phyloP scores from a whole-genome alignment of 2,797 vertebrate species.

The Protosalanx chinensis region DNA sequence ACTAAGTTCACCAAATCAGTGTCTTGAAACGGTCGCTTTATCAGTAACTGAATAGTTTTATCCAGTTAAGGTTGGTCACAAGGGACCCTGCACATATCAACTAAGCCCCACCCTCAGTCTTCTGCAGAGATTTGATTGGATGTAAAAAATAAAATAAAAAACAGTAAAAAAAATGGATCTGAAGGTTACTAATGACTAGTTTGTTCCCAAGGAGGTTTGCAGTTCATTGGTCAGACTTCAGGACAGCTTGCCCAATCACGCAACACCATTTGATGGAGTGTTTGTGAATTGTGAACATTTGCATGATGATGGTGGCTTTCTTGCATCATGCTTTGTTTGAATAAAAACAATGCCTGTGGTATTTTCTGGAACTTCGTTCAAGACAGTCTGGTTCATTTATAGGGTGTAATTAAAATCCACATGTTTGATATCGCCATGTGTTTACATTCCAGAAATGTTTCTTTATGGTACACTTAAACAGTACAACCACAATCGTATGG shows the following conservation, averaged over 20 bases:
- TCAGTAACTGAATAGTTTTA: constrained; percentile 18
- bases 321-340: neutral
- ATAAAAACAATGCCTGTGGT: constrained; percentile 2
- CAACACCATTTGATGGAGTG: neutral
- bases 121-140: neutral
- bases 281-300: neutral
- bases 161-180: neutral
- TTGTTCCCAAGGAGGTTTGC: neutral
- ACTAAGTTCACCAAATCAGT: constrained; percentile 35
- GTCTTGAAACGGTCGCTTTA: constrained; percentile 34
- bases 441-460: constrained; percentile 44
- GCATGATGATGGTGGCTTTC: constrained; percentile 14
- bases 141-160: neutral
- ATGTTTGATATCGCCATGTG: constrained; percentile 2
- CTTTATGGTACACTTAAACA: constrained; percentile 41
- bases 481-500: neutral
- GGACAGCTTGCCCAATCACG: neutral
- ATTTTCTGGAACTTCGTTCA: neutral
- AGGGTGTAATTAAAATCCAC: neutral
- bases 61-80: constrained; percentile 23
- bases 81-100: neutral
- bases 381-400: neutral
- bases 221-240: neutral
- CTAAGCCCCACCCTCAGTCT: neutral
- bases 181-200: neutral